Evolutionary conservation across 2,113 vertebrate genomes (phyloP), one percentile per base, ranked within the genome.

Genomic region (Pipa parva): DNA sequence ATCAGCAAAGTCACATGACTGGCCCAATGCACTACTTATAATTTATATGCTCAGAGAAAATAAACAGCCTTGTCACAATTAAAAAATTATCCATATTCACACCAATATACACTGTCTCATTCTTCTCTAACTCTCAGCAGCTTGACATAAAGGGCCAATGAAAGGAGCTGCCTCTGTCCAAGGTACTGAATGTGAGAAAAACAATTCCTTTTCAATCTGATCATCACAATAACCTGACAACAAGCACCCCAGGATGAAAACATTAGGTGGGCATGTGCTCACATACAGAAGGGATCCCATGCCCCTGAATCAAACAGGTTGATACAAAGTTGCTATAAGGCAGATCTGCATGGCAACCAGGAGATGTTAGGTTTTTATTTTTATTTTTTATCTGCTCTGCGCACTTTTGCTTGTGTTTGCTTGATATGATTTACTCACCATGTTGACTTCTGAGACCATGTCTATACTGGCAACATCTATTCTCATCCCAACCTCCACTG

Each of bases 391-490:
- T 75, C 51, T 25, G 71, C 59, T 29, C 75, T 81, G 77, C 75
- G 74, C 66, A 73, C 63, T 72, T 65, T 74, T 27, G 22, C 50
- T 63, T 31, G 1, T 25, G 27, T 50, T 29, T 45, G 28, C 28
- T 64, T 37, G 25, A 56, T 33, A 33, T 59, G 45, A 73, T 45
- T 58, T 79, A 95, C 93, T 95, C 80, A 97, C 94, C 93, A 94
- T 97, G 83, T 94, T 97, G 78, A 96, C 94, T 86, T 97, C 94
- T 6, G 93, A 96, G 69, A 96, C 93, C 91, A 94, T 92, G 74
- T 97, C 93, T 56, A 94, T 97, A 71, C 93, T 94, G 79, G 92
- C 86, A 63, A 97, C 91, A 71, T 95, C 92, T 76, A 97, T 96
- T 75, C 92, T 85, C 93, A 96, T 95, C 60, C 90, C 93, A 29